phyloP scores from a whole-genome alignment of 2,888 invertebrate genomes.

The Noctua janthina region DNA sequence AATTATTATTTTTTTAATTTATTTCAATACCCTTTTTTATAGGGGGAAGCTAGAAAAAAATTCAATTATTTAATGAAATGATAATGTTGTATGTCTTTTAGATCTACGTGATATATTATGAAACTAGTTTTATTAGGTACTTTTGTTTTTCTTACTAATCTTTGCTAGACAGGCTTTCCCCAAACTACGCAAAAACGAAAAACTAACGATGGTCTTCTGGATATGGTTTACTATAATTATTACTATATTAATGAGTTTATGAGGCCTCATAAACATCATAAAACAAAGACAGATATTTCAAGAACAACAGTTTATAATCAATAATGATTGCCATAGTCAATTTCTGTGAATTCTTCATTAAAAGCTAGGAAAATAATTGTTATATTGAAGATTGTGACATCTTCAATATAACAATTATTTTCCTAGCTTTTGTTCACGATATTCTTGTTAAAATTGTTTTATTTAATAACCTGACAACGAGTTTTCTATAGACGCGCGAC shows the following conservation, averaged over 20 bases:
- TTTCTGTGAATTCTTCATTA: slow-evolving; percentile 17
- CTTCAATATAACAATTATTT: too few species aligned
- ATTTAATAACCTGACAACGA: neutral
- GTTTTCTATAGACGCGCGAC: neutral
- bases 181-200: neutral
- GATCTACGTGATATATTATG: neutral
- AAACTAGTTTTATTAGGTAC: neutral
- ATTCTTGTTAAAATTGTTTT: slow-evolving; percentile 4
- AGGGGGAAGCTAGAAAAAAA: too few species aligned
- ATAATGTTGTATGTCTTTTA: neutral
- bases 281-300: neutral
- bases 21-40: too few species aligned
- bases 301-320: neutral
- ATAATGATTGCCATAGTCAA: neutral
- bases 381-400: too few species aligned
- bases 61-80: too few species aligned
- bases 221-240: too few species aligned
- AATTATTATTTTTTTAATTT: neutral
- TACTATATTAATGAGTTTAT: too few species aligned
- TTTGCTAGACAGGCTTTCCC: neutral
- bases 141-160: neutral
- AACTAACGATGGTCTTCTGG: too few species aligned
- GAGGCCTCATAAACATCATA: neutral
- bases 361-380: slow-evolving; percentile 9
- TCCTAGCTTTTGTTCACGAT: too few species aligned